Percentiles rank a stretch among this genome's conserved stretches.
phyloP scores from a whole-genome alignment of 2,797 vertebrate genomes.

The Diceros bicornis region DNA sequence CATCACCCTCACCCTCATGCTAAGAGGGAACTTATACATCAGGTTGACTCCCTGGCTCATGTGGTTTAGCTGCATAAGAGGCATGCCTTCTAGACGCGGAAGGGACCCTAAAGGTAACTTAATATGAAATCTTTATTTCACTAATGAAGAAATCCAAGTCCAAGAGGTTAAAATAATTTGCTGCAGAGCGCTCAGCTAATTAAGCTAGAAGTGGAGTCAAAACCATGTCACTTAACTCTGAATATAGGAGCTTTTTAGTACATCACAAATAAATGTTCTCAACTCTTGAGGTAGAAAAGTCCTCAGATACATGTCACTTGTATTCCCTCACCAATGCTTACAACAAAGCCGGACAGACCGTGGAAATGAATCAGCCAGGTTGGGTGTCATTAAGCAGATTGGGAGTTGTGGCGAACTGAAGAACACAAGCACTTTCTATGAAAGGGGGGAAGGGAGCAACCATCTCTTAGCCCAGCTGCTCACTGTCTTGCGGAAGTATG shows the following conservation, averaged over 20 bases:
- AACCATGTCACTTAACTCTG: background rate
- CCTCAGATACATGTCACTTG: background rate
- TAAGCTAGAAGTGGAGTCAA: background rate
- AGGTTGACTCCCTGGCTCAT: background rate
- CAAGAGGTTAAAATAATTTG: slow-evolving; percentile 60
- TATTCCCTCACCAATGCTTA: background rate
- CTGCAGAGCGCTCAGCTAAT: background rate
- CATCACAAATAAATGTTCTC: background rate
- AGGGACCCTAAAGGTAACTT: background rate
- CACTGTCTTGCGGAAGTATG: background rate
- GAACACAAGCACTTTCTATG: background rate
- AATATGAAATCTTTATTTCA: slow-evolving; percentile 18
- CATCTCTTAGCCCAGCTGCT: background rate
- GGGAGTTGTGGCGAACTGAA: background rate
- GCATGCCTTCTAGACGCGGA: background rate
- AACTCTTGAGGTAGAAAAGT: background rate
- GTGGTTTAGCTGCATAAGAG: background rate
- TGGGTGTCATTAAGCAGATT: background rate
- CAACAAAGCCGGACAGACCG: background rate
- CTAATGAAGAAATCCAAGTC: slow-evolving; percentile 40
- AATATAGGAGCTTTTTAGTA: background rate
- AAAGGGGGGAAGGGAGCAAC: background rate
- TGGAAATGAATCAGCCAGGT: background rate
- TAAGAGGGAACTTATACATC: background rate
- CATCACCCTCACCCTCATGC: rapidly evolving